Base-by-base conservation (phyloP, 2,888 invertebrate species). In the Leptopilina drosophilae region DNA sequence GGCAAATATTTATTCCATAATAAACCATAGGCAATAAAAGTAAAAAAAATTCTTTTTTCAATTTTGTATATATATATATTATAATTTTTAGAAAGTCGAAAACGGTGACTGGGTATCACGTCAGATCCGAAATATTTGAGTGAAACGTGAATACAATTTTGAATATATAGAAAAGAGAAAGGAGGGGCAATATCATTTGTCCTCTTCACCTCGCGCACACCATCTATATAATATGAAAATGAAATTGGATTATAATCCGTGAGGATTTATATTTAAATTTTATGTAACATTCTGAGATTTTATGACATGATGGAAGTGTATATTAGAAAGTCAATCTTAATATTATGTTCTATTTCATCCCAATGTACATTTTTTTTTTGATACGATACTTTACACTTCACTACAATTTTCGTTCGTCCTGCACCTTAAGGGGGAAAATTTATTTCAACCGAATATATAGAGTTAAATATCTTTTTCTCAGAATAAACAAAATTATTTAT, bases 51-150 rank as follows among this genome's bases (percentile, higher is more conserved):
- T 20, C 14, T 33, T 33, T 33, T 64, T 33, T 33, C 42, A 42
- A 42, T 42, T 20, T 20, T 1, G 20, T 20, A 20, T 20, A 5
- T 20, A 20, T 20, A 5, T 2, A 49, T 67, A 65, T 46, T 46
- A 20, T 49, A 67, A 20, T 67, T 67, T 66, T 67, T 67, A 67
- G 67, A 67, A 67, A 67, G 49, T 62, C 5, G 20, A 49, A 49
- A 15, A 14, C n/a, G 15, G 49, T 20, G 15, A 49, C 5, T 64
- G 20, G 20, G 20, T 20, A 64, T 49, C 67, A 2, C 67, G 11
- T 67, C 26, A 26, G 26, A 53, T 69, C 26, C 26, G 7, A 14
- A 49, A 69, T 69, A 33, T 8, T 14, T 12, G 26, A 20, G 8
- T 14, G 69, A 53, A 53, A 69, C 62, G 2, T 26, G 53, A 12